Evolutionary conservation across 2,113 vertebrate genomes (phyloP), one percentile per base, ranked within the genome.

Genomic region (Perca flavescens): DNA sequence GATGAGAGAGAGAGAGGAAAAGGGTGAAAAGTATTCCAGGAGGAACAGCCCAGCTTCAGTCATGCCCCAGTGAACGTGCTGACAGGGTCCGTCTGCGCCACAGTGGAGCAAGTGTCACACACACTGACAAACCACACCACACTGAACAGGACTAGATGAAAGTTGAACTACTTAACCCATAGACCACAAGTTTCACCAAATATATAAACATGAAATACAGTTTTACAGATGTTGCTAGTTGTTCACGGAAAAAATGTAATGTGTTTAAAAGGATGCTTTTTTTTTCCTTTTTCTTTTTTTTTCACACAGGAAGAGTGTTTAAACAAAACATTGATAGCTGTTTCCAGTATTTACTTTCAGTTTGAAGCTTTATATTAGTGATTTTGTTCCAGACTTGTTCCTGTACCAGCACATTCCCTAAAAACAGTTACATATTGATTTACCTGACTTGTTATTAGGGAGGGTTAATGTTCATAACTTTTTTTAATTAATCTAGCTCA

Each of bases 51-150:
- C 76, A 69, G 77, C 90, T 89, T 94, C 91, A 82, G 91, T 93
- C 93, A 93, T 84, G 90, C 82, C 85, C 87, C 87, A 85, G 34
- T 85, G 92, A 88, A 83, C 72, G 79, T 89, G 86, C 88, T 95
- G 93, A 95, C 93, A 94, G 90, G 83, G 87, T 87, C 86, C 91
- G 92, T 77, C 79, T 77, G 82, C 31, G 22, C 78, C 84, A 67
- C 85, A 52, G 64, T 10, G 74, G 78, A 89, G 74, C 87, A 82
- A 84, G 76, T 92, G 90, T 91, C 86, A 90, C 63, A 72, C 83
- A 75, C 50, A 73, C 82, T 76, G 77, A 82, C 49, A 80, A 81
- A 82, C 58, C 61, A 77, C 85, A 84, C 50, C 61, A 36, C 53
- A 46, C 76, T 50, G 67, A 87, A 72, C 77, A 64, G 54, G 70